Evolutionary conservation across 2,113 vertebrate genomes (phyloP).

Genomic region (Mobula birostris): DNA sequence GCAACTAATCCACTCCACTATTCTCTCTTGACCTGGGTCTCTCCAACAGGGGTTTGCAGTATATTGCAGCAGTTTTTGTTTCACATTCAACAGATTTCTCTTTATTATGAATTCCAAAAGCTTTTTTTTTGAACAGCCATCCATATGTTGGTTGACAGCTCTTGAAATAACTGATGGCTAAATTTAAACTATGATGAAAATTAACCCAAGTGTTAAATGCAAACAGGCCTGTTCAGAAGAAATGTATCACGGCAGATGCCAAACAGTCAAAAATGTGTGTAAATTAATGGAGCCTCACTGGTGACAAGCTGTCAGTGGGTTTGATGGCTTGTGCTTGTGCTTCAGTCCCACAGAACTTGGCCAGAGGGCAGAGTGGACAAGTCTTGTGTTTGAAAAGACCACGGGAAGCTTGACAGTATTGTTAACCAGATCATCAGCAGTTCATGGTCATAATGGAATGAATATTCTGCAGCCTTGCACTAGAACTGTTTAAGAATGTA

Average conservation of each 20-base stretch:
- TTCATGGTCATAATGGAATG: constrained; percentile 75
- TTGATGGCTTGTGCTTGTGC: constrained; percentile 65
- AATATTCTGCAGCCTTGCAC: constrained; percentile 57
- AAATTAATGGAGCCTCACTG: constrained; percentile 72
- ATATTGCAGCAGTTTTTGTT: constrained; percentile 64
- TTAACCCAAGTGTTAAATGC: constrained; percentile 83
- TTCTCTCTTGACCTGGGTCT: constrained; percentile 60
- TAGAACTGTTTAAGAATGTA: constrained; percentile 46
- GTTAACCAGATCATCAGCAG: constrained; percentile 76
- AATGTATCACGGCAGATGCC: constrained; percentile 79
- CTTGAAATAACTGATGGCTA: constrained; percentile 90
- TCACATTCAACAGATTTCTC: constrained; percentile 70
- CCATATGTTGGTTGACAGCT: constrained; percentile 82
- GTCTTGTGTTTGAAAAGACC: constrained; percentile 73
- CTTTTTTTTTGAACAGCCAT: constrained; percentile 55
- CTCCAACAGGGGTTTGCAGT: constrained; percentile 60
- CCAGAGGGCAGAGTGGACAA: constrained; percentile 74
- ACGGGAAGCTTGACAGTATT: constrained; percentile 73
- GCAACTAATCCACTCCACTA: constrained; percentile 71
- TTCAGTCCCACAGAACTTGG: constrained; percentile 69
- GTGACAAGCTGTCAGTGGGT: constrained; percentile 75
- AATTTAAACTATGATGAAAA: constrained; percentile 97
- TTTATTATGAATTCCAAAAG: constrained; percentile 72
- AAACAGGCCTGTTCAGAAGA: constrained; percentile 56
- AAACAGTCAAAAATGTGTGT: constrained; percentile 81